Evolutionary conservation across 2,113 vertebrate species (phyloP).

Genomic region (Grallaria varia): DNA sequence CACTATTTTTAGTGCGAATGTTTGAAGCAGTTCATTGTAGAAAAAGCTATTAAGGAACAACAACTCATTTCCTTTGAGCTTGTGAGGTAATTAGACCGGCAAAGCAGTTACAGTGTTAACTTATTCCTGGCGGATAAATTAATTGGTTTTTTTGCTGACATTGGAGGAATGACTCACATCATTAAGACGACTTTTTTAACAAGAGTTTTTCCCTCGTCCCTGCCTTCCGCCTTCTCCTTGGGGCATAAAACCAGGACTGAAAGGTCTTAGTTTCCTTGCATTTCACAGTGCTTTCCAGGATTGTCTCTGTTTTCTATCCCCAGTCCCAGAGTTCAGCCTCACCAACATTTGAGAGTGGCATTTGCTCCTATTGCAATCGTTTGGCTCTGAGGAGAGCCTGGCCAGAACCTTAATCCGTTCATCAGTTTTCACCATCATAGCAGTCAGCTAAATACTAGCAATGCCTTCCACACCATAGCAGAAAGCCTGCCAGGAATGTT

Average conservation of each 20-base stretch:
- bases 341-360: fast-evolving
- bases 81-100: conserved; percentile 22
- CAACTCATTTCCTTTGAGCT: conserved; percentile 51
- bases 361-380: not conserved
- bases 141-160: conserved; percentile 8
- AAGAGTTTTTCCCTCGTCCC: not conserved
- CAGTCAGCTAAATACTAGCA: not conserved
- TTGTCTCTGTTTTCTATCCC: not conserved
- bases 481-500: not conserved
- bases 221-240: not conserved
- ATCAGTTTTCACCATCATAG: not conserved
- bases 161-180: conserved; percentile 43
- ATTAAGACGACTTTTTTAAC: conserved; percentile 18
- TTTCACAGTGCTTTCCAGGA: not conserved
- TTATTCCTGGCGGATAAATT: conserved; percentile 55
- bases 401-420: not conserved
- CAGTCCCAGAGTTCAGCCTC: not conserved
- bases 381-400: not conserved
- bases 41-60: conserved; percentile 29
- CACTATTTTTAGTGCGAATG: conserved; percentile 5
- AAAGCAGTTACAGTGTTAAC: conserved; percentile 49
- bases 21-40: conserved; percentile 11
- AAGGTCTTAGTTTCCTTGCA: not conserved
- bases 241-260: not conserved
- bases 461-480: not conserved